Evolutionary conservation across 2,888 invertebrate species (phyloP).

Genomic region (Sthenelais limicola): DNA sequence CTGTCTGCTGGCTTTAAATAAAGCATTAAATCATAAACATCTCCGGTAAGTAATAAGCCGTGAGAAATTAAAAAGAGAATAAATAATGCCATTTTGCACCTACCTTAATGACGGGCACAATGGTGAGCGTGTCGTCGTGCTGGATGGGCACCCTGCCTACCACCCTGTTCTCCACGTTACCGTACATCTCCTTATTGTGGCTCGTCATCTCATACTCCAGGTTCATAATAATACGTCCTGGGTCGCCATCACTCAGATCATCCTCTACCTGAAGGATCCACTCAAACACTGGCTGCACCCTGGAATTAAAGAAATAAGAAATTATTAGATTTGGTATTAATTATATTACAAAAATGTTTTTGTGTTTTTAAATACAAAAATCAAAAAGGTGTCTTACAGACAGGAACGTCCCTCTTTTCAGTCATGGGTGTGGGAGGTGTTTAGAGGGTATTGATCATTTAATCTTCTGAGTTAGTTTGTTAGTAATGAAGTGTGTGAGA

Average conservation of each 20-base stretch:
- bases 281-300: slow-evolving; percentile 86
- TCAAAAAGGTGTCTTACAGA: too few species aligned
- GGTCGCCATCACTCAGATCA: slow-evolving; percentile 80
- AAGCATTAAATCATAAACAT: too few species aligned
- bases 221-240: slow-evolving; percentile 90
- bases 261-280: slow-evolving; percentile 93
- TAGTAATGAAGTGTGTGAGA: too few species aligned
- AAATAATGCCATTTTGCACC: slow-evolving; percentile 53
- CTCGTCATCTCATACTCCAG: slow-evolving; percentile 78
- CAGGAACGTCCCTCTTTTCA: too few species aligned
- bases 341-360: too few species aligned
- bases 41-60: too few species aligned
- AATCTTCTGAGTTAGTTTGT: too few species aligned
- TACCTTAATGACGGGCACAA: slow-evolving; percentile 94
- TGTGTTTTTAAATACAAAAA: too few species aligned
- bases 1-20: neutral
- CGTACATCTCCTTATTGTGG: slow-evolving; percentile 46
- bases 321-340: slow-evolving; percentile 3
- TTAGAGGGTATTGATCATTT: too few species aligned
- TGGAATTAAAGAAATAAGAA: slow-evolving; percentile 55
- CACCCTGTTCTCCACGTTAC: slow-evolving; percentile 50
- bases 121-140: slow-evolving; percentile 51
- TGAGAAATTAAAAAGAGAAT: too few species aligned
- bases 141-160: slow-evolving; percentile 51
- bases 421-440: too few species aligned